Base-by-base conservation (phyloP, 37 sponge, comb jelly and placozoan genomes). In the Tethya wilhelma region DNA sequence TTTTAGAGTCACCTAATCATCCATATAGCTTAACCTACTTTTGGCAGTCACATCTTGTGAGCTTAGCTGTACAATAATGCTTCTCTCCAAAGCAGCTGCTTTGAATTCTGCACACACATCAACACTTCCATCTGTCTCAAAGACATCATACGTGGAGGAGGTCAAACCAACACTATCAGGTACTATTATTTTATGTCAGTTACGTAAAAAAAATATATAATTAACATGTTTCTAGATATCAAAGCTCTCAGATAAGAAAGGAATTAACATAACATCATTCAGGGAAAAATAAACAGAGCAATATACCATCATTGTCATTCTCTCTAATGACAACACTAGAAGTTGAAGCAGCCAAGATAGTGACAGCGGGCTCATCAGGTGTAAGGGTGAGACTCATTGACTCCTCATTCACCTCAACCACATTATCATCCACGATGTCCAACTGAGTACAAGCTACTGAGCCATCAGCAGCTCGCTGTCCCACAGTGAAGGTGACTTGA, bases 301-400 rank as follows among this genome's bases (percentile, higher is more conserved):
- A 49, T 49, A 49, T 49, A 49, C 53, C 53, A 49, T 49, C 53
- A 49, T 49, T 49, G 53, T 49, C 53, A 14, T 49, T 49, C 53
- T 49, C 53, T 49, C 53, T 49, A 14, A 49, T 49, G 14, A 19
- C 53, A 49, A 49, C 14, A 49, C 14, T 49, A 49, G 53, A 9
- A 49, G 53, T 19, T 49, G 53, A 19, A 19, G 53, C 53, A 9
- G 53, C 14, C 14, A 49, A 14, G 14, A 14, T 49, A 19, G 53
- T 49, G 14, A 49, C 53, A 49, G 53, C 14, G 9, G 53, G 53
- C 14, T 49, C 53, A 49, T 49, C 53, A 49, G 53, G 14, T 9
- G 53, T 19, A 19, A 49, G 14, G 53, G 53, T 49, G 53, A 49
- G 14, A 49, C 14, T 49, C 14, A 49, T 9, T 19, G 14, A 14